Percentiles rank a stretch among this genome's conserved stretches.
phyloP scores from a whole-genome alignment of 2,113 vertebrate genomes.

The Rhea americana region DNA sequence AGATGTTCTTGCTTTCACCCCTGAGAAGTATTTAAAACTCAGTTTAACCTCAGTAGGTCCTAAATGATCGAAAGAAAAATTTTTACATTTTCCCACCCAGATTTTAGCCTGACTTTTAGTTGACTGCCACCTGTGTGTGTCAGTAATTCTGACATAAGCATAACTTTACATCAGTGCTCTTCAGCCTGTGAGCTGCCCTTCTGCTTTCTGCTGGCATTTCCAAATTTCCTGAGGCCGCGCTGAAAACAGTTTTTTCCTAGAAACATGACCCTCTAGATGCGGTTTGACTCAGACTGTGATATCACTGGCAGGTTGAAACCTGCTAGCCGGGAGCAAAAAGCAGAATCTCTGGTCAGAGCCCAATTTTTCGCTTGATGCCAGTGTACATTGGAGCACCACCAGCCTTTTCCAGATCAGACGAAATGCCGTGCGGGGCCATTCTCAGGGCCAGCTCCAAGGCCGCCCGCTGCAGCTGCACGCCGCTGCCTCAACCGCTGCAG shows the following conservation, averaged over 20 bases:
- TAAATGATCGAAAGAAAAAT: background rate
- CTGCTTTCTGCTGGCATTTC: background rate
- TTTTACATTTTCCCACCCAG: background rate
- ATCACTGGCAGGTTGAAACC: background rate
- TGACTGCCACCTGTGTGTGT: background rate
- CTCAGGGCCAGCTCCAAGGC: background rate
- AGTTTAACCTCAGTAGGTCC: background rate
- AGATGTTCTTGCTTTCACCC: background rate
- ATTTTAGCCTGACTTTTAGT: background rate
- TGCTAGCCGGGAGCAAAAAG: background rate
- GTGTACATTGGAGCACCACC: rapidly evolving
- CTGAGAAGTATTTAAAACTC: background rate
- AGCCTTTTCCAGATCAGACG: background rate
- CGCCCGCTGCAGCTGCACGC: too few species aligned
- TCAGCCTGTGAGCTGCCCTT: background rate
- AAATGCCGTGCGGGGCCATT: background rate
- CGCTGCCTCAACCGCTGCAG: too few species aligned
- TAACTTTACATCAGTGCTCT: background rate
- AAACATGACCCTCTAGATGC: background rate
- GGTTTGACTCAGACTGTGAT: background rate
- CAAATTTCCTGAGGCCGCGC: rapidly evolving
- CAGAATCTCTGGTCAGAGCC: too few species aligned
- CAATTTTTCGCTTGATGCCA: background rate
- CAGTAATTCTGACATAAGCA: background rate
- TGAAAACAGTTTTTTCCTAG: background rate